A percentile compares a stretch with the other conserved stretches of the same genome.
These are phyloP conservation scores for Meloidogyne hapla DNA, from an alignment of 1,140 invertebrate species.

Conservation along the genomic window DNA sequence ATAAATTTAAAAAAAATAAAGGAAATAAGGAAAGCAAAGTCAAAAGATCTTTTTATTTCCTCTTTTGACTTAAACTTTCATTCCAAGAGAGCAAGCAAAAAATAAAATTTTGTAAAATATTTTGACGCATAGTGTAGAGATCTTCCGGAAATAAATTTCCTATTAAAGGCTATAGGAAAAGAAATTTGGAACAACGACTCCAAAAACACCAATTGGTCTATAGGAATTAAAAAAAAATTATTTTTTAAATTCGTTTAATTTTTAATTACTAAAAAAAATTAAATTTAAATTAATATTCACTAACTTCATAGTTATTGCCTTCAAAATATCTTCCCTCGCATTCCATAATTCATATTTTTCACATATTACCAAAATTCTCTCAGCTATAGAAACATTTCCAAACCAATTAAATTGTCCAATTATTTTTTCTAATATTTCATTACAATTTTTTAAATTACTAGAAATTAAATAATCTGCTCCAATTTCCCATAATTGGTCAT, in stretches of 20 bases:
- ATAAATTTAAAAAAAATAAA: conserved; percentile 13
- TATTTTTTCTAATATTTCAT: conserved; percentile 1
- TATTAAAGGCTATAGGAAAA: too few species aligned
- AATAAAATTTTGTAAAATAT: too few species aligned
- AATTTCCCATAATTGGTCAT: conserved; percentile 28
- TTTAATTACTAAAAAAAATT: conserved; percentile 3
- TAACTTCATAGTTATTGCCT: conserved; percentile 11
- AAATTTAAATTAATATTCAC: not conserved
- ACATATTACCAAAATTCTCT: conserved; percentile 15
- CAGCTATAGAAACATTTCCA: conserved; percentile 12
- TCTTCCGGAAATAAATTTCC: too few species aligned
- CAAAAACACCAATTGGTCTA: too few species aligned
- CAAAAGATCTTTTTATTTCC: too few species aligned
- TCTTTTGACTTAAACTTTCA: too few species aligned
- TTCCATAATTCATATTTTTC: conserved; percentile 2
- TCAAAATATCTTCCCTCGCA: conserved; percentile 21
- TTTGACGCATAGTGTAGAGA: too few species aligned
- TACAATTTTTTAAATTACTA: conserved; percentile 10
- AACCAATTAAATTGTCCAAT: conserved; percentile 8
- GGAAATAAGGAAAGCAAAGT: too few species aligned
- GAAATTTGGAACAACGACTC: too few species aligned
- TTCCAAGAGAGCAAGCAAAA: too few species aligned
- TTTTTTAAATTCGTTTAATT: too few species aligned
- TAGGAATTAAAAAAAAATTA: too few species aligned
- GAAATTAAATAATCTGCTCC: conserved; percentile 19